Conservation (phyloP, 64 coral and sea anemone species). For the Cladopsammia gracilis region DNA sequence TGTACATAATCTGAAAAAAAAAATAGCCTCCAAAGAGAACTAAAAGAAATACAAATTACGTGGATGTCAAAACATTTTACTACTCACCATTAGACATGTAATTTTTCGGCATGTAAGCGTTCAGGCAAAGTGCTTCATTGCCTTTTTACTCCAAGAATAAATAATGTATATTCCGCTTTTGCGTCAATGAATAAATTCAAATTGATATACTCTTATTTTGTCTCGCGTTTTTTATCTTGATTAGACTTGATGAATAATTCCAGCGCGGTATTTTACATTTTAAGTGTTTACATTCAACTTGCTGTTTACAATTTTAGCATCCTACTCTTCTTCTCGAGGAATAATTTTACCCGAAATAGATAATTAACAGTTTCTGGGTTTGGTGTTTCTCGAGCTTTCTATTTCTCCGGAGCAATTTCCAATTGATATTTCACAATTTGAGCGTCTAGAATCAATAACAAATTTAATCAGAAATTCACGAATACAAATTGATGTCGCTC, state of each 20-base stretch:
- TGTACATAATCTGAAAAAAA: not conserved
- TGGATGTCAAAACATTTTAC: not conserved
- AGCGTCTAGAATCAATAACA: not conserved
- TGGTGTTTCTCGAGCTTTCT: not conserved
- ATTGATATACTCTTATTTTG: not conserved
- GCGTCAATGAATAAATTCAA: conserved; percentile 20
- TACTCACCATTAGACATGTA: not conserved
- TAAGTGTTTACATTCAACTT: not conserved
- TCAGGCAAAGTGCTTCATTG: not conserved
- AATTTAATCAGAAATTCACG: not conserved
- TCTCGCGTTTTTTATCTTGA: not conserved
- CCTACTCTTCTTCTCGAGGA: not conserved
- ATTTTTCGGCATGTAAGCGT: not conserved
- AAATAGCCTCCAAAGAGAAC: not conserved
- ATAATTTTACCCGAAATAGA: not conserved
- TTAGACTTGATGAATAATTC: not conserved
- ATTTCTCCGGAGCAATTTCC: not conserved
- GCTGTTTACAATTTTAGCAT: not conserved
- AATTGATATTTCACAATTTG: not conserved
- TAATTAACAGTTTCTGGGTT: not conserved
- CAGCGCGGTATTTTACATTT: not conserved
- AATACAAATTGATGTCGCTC: not conserved
- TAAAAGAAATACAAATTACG: not conserved
- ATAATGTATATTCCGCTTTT: not conserved
- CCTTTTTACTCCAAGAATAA: no score